Evolutionary conservation across 35 echinoderm and acorn worm species (phyloP), one percentile per base, ranked within the genome.

Genomic region (Anneissia japonica): DNA sequence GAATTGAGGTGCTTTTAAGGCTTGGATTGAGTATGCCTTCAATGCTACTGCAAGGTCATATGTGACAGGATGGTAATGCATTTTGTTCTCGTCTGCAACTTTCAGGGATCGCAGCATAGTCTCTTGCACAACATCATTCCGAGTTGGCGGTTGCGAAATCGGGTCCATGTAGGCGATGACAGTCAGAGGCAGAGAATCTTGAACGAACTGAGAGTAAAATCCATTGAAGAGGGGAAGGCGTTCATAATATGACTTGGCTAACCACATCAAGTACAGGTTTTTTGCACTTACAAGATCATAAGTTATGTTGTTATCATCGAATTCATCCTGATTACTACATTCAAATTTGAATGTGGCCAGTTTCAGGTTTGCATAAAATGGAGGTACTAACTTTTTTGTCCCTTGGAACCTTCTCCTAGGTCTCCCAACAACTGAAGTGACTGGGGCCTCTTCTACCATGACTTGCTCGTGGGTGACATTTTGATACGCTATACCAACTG

Each of bases 41-140:
- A 92, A 21, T 33, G 89, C 93, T 23, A 96, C 93, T 35, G 90
- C 86, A 41, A 96, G 84, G 72, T 97, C 90, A 89, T 92, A 89
- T 55, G 90, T 96, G 39, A 86, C 86, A 72, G 87, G 86, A 75
- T 51, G 51, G 38, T 79, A 90, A 10, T 73, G 41, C 83, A 87
- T 84, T 23, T 84, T 73, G 46, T 77, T 97, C 39, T 92, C 90
- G 39, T 75, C 83, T 37, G 87, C 90, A 82, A 92, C 87, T 83
- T 87, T 83, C 31, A 89, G 35, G n/a, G 83, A 86, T 35, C 80
- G 77, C 0, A 73, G 26, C 89, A 95, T 88, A 0, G 93, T 96
- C 74, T 96, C 90, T 36, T 79, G 82, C 11, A 92, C 93, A 34
- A 92, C 90, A 74, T 92, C 90, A 83, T 92, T 92, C 40, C 40